Evolutionary conservation across 2,113 vertebrate genomes (phyloP).

Genomic region (Alexandromys fortis): DNA sequence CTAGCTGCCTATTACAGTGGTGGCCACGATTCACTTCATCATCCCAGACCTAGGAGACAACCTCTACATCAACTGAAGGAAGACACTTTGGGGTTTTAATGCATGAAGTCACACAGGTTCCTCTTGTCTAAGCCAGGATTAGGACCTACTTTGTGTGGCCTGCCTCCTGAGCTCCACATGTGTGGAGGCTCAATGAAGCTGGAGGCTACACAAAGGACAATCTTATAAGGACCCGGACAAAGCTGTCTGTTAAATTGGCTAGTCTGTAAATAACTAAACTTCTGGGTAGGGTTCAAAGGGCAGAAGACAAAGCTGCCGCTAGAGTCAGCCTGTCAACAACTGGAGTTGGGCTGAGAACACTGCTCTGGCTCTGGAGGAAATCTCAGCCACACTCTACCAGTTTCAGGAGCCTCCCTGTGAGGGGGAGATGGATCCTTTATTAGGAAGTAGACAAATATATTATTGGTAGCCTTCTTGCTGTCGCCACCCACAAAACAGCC

Average conservation of each 20-base stretch:
- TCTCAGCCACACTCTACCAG: slow-evolving; percentile 17
- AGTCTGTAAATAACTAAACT: slow-evolving; percentile 42
- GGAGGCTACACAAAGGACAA: neutral
- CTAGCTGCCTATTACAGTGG: neutral
- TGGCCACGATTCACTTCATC: neutral
- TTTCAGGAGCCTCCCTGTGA: slow-evolving; percentile 25
- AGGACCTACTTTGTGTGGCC: neutral
- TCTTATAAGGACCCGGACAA: neutral
- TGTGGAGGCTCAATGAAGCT: neutral
- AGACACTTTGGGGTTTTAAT: neutral
- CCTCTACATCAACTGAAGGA: neutral
- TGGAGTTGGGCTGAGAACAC: slow-evolving; percentile 19
- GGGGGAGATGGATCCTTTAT: slow-evolving; percentile 43
- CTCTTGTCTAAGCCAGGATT: slow-evolving; percentile 28
- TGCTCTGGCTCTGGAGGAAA: slow-evolving; percentile 18
- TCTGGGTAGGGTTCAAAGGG: neutral
- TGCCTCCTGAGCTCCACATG: neutral
- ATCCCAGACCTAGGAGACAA: neutral
- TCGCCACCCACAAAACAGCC: slow-evolving; percentile 43
- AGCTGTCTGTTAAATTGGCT: neutral
- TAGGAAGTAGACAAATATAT: slow-evolving; percentile 56
- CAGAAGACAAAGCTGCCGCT: slow-evolving; percentile 15
- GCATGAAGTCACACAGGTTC: neutral
- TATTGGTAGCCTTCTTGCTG: slow-evolving; percentile 41
- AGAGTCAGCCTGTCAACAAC: neutral